These are phyloP conservation scores for Tetragnatha montana DNA, from an alignment of 2,888 invertebrate genomes.

Conservation along the genomic window DNA sequence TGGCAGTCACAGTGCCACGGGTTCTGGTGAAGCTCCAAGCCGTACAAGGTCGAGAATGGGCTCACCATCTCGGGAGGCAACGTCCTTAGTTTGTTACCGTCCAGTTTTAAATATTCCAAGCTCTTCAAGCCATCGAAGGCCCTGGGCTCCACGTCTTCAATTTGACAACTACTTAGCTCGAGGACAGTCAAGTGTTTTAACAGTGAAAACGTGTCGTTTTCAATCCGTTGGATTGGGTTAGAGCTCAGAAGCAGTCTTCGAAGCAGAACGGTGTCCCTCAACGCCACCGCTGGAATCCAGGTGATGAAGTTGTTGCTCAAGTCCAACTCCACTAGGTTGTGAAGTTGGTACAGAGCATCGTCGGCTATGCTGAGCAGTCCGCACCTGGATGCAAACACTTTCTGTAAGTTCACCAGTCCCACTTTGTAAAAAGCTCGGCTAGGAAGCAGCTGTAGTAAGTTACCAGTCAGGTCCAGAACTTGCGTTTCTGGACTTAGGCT, in stretches of 20 bases:
- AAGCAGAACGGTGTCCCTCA: conserved; percentile 70
- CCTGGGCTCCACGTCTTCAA: conserved; percentile 70
- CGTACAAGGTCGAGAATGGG: conserved; percentile 67
- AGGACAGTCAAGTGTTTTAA: conserved; percentile 69
- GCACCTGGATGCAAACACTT: conserved; percentile 70
- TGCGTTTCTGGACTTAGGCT: conserved; percentile 72
- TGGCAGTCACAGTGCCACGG: conserved; percentile 88
- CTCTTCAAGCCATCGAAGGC: conserved; percentile 72
- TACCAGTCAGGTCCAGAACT: conserved; percentile 72
- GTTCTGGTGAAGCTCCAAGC: conserved; percentile 69
- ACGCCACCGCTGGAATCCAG: conserved; percentile 71
- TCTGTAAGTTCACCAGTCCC: conserved; percentile 71
- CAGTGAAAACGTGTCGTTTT: conserved; percentile 71
- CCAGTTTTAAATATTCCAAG: conserved; percentile 72
- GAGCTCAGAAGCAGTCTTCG: conserved; percentile 71
- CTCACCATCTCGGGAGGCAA: conserved; percentile 68
- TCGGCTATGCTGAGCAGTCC: conserved; percentile 69
- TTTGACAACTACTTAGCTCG: conserved; percentile 71
- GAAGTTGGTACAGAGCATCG: conserved; percentile 72
- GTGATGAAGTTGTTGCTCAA: conserved; percentile 72
- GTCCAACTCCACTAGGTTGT: conserved; percentile 73
- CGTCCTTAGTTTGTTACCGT: conserved; percentile 72
- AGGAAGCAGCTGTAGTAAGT: conserved; percentile 67
- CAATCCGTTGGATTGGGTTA: conserved; percentile 72
- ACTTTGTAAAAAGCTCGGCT: conserved; percentile 71